phyloP scores from a whole-genome alignment of 2,888 invertebrate species.

The Diarsia mendica region DNA sequence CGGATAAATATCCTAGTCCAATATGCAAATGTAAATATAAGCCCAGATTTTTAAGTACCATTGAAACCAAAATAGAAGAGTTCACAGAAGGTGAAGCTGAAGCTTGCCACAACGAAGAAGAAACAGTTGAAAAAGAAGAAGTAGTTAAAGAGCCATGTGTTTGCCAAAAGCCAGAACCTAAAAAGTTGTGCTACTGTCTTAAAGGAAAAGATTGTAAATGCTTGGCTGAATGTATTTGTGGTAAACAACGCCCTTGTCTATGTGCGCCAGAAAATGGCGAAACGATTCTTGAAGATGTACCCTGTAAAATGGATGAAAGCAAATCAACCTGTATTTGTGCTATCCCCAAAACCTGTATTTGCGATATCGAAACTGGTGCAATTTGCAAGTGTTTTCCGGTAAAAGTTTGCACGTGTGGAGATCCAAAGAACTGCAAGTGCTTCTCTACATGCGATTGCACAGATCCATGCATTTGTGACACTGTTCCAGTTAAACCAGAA shows the following conservation, averaged over 20 bases:
- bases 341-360: conserved; percentile 73
- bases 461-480: conserved; percentile 81
- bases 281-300: conserved; percentile 50
- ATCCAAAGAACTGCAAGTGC: conserved; percentile 82
- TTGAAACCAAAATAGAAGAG: conserved; percentile 24
- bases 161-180: conserved; percentile 77
- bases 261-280: conserved; percentile 74
- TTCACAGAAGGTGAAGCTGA: conserved; percentile 15
- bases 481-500: conserved; percentile 60
- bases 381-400: conserved; percentile 79
- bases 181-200: conserved; percentile 74
- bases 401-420: conserved; percentile 78
- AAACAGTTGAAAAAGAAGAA: conserved; percentile 36
- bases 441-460: conserved; percentile 77
- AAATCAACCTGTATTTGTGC: conserved; percentile 79
- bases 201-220: conserved; percentile 80
- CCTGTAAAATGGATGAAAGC: conserved; percentile 72
- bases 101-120: conserved; percentile 14
- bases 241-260: conserved; percentile 74
- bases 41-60: conserved; percentile 60
- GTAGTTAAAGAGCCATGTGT: conserved; percentile 71
- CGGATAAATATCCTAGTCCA: conserved; percentile 77
- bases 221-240: conserved; percentile 77
- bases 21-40: conserved; percentile 80
- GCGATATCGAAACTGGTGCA: conserved; percentile 61